These are phyloP conservation scores for Drosophila siamana DNA, from an alignment of 2,888 invertebrate species.

Conservation along the genomic window DNA sequence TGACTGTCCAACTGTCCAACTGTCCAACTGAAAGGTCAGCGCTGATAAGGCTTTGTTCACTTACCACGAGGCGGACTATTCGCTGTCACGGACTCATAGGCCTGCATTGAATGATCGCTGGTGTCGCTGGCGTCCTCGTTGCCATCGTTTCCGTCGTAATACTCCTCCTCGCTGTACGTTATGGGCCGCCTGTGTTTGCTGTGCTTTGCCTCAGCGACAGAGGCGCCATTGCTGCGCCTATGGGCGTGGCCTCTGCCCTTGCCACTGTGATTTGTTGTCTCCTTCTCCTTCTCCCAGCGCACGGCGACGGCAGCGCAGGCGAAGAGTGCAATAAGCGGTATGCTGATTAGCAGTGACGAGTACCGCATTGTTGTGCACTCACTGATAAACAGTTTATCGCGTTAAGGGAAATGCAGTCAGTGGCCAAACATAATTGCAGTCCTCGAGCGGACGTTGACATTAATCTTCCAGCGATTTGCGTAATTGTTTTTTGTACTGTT, in stretches of 20 bases:
- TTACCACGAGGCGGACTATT: conserved; percentile 54
- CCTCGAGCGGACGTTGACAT: conserved; percentile 6
- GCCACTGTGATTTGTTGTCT: conserved; percentile 28
- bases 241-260: conserved; percentile 26
- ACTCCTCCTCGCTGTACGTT: conserved; percentile 44
- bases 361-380: conserved; percentile 38
- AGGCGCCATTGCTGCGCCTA: too few species aligned
- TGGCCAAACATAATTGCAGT: background rate
- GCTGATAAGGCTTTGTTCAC: conserved; percentile 40
- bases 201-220: background rate
- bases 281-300: conserved; percentile 35
- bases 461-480: conserved; percentile 3
- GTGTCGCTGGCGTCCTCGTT: conserved; percentile 49
- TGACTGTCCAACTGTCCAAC: background rate
- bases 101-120: conserved; percentile 29
- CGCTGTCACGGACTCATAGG: conserved; percentile 25
- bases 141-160: conserved; percentile 61
- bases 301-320: conserved; percentile 36
- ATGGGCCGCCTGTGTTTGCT: conserved; percentile 30
- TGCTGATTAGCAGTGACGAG: conserved; percentile 33
- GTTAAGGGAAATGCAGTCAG: conserved; percentile 34
- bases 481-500: background rate
- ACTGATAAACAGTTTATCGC: conserved; percentile 49
- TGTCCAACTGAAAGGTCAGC: conserved; percentile 36
- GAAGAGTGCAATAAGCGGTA: conserved; percentile 36